Percentiles rank a stretch among this genome's conserved stretches.
phyloP scores from a whole-genome alignment of 2,797 vertebrate genomes.

The Centroberyx gerrardi region DNA sequence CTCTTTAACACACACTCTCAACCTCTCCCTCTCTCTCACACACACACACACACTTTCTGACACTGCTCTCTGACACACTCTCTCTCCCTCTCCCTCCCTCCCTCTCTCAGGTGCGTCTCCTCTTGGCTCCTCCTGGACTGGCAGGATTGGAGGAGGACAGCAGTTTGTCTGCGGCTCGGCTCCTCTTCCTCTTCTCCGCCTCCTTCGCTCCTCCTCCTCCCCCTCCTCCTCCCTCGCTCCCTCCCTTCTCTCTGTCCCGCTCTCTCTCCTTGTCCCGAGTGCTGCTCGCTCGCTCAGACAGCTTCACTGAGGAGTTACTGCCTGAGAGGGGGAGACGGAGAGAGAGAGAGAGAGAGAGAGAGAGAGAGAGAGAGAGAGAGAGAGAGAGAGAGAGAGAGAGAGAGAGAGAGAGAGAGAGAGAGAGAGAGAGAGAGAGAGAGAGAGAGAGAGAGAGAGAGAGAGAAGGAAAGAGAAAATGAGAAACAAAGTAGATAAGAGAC shows the following conservation, averaged over 20 bases:
- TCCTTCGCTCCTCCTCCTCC: slow-evolving; percentile 64
- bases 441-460: slow-evolving; percentile 13
- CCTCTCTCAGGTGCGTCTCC: slow-evolving; percentile 73
- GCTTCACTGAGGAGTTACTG: slow-evolving; percentile 81
- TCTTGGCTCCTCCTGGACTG: slow-evolving; percentile 77
- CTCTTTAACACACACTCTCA: too few relatives aligned
- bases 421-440: slow-evolving; percentile 5
- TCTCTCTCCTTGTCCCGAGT: slow-evolving; percentile 73
- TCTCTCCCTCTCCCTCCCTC: not conserved
- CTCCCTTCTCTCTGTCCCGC: slow-evolving; percentile 68
- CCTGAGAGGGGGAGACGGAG: slow-evolving; percentile 64
- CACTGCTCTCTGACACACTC: not conserved
- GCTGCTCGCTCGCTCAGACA: slow-evolving; percentile 66
- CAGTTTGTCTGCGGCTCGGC: slow-evolving; percentile 70
- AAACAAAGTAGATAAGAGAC: slow-evolving; percentile 3
- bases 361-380: slow-evolving; percentile 5
- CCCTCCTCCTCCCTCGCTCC: slow-evolving; percentile 36
- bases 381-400: slow-evolving; percentile 8
- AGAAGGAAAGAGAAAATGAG: not conserved
- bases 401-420: not conserved
- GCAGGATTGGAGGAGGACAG: slow-evolving; percentile 77
- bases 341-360: not conserved
- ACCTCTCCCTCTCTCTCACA: not conserved
- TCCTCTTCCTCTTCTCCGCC: slow-evolving; percentile 76
- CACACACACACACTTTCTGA: not conserved